Percentiles rank a stretch among this genome's conserved stretches.
Conservation (phyloP, 2,113 vertebrate genomes). For the Pseudopipra pipra region DNA sequence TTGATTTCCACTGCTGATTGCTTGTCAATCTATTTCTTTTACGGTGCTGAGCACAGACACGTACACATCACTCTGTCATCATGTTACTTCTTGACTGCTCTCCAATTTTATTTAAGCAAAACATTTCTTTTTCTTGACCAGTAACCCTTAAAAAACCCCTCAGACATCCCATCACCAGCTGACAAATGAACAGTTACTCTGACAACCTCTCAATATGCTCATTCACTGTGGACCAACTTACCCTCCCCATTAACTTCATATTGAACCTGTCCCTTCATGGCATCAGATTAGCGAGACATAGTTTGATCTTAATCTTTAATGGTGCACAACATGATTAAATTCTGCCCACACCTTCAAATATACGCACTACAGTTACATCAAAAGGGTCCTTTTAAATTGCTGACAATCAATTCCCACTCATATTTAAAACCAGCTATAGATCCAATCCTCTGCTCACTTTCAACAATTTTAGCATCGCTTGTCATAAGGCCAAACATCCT, state of each 20-base stretch:
- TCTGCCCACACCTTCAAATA: neutral
- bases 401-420: neutral
- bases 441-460: neutral
- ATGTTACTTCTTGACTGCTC: neutral
- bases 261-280: neutral
- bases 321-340: fast-evolving
- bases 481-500: neutral
- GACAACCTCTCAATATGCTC: neutral
- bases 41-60: neutral
- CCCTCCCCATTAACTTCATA: neutral
- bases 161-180: neutral
- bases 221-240: neutral
- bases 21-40: neutral
- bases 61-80: neutral
- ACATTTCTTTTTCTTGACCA: neutral
- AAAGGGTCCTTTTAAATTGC: neutral
- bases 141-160: neutral
- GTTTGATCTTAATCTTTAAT: neutral
- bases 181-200: neutral
- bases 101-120: neutral
- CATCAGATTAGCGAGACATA: neutral
- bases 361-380: neutral
- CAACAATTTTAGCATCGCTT: neutral
- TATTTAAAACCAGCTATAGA: neutral
- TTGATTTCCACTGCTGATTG: neutral